phyloP scores from a whole-genome alignment of 1,140 invertebrate genomes.

The Lordiphosa clarofinis region DNA sequence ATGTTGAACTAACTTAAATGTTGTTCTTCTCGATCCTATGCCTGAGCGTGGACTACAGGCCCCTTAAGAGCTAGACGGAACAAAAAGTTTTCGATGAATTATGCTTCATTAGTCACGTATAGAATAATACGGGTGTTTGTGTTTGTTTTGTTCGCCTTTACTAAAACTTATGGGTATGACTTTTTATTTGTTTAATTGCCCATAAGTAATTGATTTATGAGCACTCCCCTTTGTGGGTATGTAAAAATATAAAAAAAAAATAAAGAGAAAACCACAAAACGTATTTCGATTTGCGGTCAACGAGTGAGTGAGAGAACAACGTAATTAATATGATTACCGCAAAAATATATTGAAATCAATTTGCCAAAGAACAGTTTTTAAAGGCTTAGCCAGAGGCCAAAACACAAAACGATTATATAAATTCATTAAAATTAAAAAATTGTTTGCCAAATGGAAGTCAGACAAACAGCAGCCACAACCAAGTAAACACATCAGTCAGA shows the following conservation, averaged over 20 bases:
- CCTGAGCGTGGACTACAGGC: too few relatives aligned
- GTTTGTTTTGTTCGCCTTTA: neutral
- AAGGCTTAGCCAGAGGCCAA: too few relatives aligned
- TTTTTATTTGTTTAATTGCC: conserved; percentile 44
- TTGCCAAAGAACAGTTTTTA: conserved; percentile 4
- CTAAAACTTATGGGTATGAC: neutral
- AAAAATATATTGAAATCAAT: conserved; percentile 21
- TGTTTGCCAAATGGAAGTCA: conserved; percentile 62
- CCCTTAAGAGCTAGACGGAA: too few relatives aligned
- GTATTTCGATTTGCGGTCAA: conserved; percentile 48
- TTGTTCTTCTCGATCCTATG: too few relatives aligned
- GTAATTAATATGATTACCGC: conserved; percentile 48
- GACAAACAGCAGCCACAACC: conserved; percentile 40
- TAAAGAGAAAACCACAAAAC: conserved; percentile 17
- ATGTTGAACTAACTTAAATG: too few relatives aligned
- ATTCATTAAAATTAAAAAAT: conserved; percentile 72
- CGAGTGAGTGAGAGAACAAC: conserved; percentile 8
- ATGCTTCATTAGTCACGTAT: conserved; percentile 1
- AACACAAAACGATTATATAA: conserved; percentile 53
- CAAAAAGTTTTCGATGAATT: too few relatives aligned
- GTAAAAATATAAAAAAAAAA: too few relatives aligned
- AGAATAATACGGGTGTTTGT: conserved; percentile 1
- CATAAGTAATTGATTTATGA: conserved; percentile 43
- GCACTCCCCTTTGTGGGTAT: neutral
- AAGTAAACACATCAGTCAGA: conserved; percentile 8